Base-by-base conservation (phyloP, 2,113 vertebrate genomes). In the Halichoerus grypus region DNA sequence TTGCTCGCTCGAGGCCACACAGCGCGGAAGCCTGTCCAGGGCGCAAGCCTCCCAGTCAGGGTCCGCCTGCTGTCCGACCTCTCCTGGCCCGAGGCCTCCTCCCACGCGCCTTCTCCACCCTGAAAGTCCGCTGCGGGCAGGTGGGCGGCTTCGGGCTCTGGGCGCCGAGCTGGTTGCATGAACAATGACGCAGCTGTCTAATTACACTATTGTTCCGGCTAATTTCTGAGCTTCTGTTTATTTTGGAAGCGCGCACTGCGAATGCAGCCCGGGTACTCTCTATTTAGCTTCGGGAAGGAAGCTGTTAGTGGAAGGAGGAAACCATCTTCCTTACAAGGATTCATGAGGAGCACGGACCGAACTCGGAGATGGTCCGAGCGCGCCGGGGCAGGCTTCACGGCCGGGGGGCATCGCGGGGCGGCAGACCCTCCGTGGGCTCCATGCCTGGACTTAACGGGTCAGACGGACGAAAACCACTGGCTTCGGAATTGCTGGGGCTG, bases 231-330 rank as follows among this genome's bases (percentile, higher is more conserved):
- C 83, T 81, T 79, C 84, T 93, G 69, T 85, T 81, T 85, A 88
- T 88, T 92, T 57, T 85, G 88, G 83, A 95, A 86, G 65, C 28
- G 74, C 84, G 71, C 21, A 22, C 55, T 39, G 96, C 88, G 46
- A 57, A 59, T 13, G n/a, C 61, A 69, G 94, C 71, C 77, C 6
- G 53, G 7, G 24, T 31, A 3, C 21, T 94, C 95, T 92, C 87
- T 63, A 95, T 90, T 90, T 79, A 87, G 95, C 65, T 28, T 53
- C 1, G 16, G 88, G 91, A 91, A 92, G 93, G 97, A 90, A 90
- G 96, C 42, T 33, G 42, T 72, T 82, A 61, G 51, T 0, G 15
- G 82, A 18, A 28, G 81, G 93, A 72, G 36, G 87, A 57, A 57
- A 61, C 86, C 21, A 2, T 13, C 18, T 36, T 74, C 57, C 69